These are phyloP conservation scores for Ophioderma brevispina DNA, from an alignment of 35 echinoderm and acorn worm genomes.

Conservation along the genomic window DNA sequence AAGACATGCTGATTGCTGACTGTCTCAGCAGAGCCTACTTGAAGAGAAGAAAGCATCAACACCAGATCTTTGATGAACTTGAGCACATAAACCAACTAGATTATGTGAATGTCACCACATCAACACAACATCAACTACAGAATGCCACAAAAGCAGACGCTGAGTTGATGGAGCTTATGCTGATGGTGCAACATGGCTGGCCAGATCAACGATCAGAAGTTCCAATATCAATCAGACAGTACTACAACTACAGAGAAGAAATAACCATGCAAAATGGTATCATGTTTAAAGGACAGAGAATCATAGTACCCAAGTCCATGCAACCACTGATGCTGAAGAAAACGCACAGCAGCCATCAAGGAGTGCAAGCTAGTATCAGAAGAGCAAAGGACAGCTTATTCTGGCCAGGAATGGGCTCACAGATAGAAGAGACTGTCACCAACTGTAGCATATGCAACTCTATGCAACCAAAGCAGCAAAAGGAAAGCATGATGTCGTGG, in stretches of 20 bases:
- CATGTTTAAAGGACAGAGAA: neutral
- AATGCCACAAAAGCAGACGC: conserved; percentile 22
- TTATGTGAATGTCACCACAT: conserved; percentile 34
- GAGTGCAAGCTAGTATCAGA: conserved; percentile 47
- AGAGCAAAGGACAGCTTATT: conserved; percentile 60
- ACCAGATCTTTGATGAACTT: conserved; percentile 48
- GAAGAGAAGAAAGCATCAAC: neutral
- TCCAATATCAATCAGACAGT: neutral
- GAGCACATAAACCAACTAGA: conserved; percentile 35
- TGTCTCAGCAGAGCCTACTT: conserved; percentile 63
- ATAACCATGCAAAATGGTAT: neutral
- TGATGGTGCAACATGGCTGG: conserved; percentile 35
- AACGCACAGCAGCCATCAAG: conserved; percentile 60
- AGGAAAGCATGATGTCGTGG: conserved; percentile 37
- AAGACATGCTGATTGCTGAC: conserved; percentile 64
- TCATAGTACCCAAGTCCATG: neutral
- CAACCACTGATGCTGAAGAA: conserved; percentile 16
- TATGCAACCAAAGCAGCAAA: conserved; percentile 40
- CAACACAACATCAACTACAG: conserved; percentile 21
- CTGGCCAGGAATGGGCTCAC: conserved; percentile 57
- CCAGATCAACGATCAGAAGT: conserved; percentile 47
- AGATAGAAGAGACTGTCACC: conserved; percentile 44
- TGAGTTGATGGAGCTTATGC: neutral
- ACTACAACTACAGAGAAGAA: conserved; percentile 54
- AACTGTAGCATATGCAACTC: conserved; percentile 48